Percentiles rank a stretch among this genome's conserved stretches.
These are phyloP conservation scores for Acomys russatus DNA, from an alignment of 2,797 vertebrate genomes.

Conservation along the genomic window DNA sequence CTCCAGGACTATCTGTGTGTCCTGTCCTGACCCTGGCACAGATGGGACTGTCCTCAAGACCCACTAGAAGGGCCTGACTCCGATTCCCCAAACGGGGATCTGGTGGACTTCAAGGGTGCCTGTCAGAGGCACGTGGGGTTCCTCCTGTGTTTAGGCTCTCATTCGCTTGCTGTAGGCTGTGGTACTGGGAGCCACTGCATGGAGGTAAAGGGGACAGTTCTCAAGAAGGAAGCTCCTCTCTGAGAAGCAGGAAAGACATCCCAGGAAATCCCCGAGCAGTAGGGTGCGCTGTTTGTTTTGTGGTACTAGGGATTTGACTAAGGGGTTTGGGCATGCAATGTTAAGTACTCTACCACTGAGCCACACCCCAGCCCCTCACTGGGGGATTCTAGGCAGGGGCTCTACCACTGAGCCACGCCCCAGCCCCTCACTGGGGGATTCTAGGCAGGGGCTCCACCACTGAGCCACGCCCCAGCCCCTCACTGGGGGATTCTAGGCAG, in stretches of 20 bases:
- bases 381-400: background rate
- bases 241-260: background rate
- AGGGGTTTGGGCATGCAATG: background rate
- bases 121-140: background rate
- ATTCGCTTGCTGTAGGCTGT: background rate
- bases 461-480: background rate
- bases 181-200: background rate
- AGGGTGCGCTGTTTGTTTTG: background rate
- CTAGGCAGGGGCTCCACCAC: background rate
- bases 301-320: background rate
- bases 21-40: background rate
- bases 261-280: background rate
- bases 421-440: background rate
- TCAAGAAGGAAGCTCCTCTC: background rate
- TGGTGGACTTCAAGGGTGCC: background rate
- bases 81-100: background rate
- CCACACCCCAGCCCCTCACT: background rate
- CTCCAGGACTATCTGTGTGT: background rate
- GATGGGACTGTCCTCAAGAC: background rate
- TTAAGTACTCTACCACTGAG: background rate
- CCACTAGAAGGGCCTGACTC: background rate
- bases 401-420: background rate
- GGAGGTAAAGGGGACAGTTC: background rate
- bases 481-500: background rate
- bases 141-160: background rate